Evolutionary conservation across 2,888 invertebrate species (phyloP).

Genomic region (Synergus japonicus): DNA sequence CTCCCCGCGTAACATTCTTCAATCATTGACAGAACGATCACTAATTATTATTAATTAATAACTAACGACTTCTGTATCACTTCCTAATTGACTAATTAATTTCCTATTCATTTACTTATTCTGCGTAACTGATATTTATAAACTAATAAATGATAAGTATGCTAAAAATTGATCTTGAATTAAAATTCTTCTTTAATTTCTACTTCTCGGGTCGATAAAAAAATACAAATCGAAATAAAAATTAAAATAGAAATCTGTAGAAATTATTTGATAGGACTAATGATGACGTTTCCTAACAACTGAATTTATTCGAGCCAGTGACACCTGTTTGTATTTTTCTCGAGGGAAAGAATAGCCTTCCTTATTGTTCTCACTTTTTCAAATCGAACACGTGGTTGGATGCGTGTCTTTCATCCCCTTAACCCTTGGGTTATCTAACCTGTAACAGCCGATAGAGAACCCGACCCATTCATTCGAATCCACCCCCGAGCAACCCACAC

Average conservation of each 20-base stretch:
- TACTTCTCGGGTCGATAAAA: too few relatives aligned
- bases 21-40: not conserved
- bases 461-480: slow-evolving; percentile 50
- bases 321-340: not conserved
- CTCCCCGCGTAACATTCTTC: not conserved
- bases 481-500: slow-evolving; percentile 41
- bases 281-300: not conserved
- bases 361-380: not conserved
- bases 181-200: too few relatives aligned
- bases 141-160: too few relatives aligned
- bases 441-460: slow-evolving; percentile 44
- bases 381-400: not conserved
- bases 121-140: too few relatives aligned
- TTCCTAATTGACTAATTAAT: slow-evolving; percentile 2
- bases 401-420: not conserved
- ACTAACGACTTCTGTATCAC: not conserved
- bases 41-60: not conserved
- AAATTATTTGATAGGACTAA: not conserved
- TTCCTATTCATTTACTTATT: not conserved
- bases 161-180: too few relatives aligned
- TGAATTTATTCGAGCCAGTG: not conserved
- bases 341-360: not conserved
- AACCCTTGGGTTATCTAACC: not conserved
- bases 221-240: too few relatives aligned
- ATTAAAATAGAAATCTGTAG: not conserved